These are phyloP conservation scores for Thalassoma bifasciatum DNA, from an alignment of 2,113 vertebrate genomes.

Conservation along the genomic window DNA sequence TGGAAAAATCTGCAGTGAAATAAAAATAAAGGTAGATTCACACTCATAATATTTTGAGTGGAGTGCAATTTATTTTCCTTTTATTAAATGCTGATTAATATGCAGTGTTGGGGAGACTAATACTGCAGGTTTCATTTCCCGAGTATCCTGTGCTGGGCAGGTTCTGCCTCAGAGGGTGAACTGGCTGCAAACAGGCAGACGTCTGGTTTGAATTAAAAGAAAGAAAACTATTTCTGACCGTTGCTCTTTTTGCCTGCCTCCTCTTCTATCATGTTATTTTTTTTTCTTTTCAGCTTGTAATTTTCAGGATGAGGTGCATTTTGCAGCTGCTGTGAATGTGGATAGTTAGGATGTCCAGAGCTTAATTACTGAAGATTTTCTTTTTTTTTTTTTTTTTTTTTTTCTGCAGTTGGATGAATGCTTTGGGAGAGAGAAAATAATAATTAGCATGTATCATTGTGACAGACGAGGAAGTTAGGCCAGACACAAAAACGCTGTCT, in stretches of 20 bases:
- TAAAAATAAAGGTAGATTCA: constrained; percentile 81
- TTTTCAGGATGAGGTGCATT: constrained; percentile 70
- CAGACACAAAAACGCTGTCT: constrained; percentile 44
- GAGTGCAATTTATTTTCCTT: constrained; percentile 93
- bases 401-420: neutral
- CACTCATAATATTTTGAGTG: constrained; percentile 93
- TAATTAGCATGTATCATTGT: constrained; percentile 31
- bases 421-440: constrained; percentile 52
- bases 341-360: constrained; percentile 45
- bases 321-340: constrained; percentile 46
- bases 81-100: constrained; percentile 98
- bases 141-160: constrained; percentile 88
- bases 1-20: constrained; percentile 72
- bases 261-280: constrained; percentile 39
- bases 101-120: constrained; percentile 93
- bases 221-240: constrained; percentile 77
- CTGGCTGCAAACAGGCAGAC: constrained; percentile 75
- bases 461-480: constrained; percentile 52
- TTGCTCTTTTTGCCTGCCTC: constrained; percentile 48
- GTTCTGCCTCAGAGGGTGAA: constrained; percentile 79
- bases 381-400: constrained; percentile 45
- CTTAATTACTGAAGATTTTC: constrained; percentile 54
- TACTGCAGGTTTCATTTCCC: constrained; percentile 89
- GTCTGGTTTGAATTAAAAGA: constrained; percentile 92
- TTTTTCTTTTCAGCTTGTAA: constrained; percentile 57